These are phyloP conservation scores for Sterrhoptilus dennistouni DNA, from an alignment of 2,113 vertebrate species.

Conservation along the genomic window DNA sequence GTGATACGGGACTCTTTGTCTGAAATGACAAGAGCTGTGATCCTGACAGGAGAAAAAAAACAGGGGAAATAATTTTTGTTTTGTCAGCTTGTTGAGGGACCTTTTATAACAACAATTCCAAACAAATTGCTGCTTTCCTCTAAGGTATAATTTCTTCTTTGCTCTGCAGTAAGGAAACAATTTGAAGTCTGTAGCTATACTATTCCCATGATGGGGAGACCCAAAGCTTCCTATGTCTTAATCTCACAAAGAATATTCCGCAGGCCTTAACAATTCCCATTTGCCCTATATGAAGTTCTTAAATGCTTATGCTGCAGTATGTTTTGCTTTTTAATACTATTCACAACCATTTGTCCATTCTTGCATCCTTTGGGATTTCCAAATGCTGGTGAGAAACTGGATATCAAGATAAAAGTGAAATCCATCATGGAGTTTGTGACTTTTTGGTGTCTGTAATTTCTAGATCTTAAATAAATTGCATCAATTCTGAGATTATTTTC, in stretches of 20 bases:
- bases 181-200: background rate
- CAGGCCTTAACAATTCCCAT: background rate
- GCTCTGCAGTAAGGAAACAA: background rate
- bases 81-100: background rate
- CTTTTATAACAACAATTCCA: background rate
- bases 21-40: background rate
- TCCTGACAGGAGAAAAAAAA: background rate
- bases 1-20: background rate
- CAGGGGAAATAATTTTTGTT: background rate
- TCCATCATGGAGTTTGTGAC: background rate
- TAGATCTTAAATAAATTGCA: background rate
- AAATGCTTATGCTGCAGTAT: background rate
- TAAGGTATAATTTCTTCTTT: background rate
- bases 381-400: background rate
- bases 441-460: background rate
- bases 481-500: background rate
- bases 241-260: background rate
- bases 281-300: background rate
- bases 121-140: background rate
- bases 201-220: background rate
- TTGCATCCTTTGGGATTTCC: constrained; percentile 34
- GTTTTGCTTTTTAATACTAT: background rate
- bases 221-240: background rate
- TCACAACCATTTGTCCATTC: background rate
- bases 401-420: background rate